Percentiles rank a stretch among this genome's conserved stretches.
Conservation (phyloP, 2,888 invertebrate genomes). For the Lumbricus terrestris region DNA sequence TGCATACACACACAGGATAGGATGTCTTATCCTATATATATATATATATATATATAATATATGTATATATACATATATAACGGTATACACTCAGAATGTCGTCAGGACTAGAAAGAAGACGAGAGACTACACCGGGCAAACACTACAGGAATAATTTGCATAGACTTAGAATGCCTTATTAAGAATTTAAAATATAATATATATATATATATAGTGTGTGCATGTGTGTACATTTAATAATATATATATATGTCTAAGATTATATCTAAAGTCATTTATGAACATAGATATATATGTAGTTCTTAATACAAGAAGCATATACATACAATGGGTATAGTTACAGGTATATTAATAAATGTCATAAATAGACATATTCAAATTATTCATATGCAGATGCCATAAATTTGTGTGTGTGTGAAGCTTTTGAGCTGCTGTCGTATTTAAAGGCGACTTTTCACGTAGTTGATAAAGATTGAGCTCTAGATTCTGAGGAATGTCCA, state of each 20-base stretch:
- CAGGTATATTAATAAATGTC: too few species aligned
- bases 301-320: too few species aligned
- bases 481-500: not conserved
- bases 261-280: too few species aligned
- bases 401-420: too few species aligned
- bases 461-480: not conserved
- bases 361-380: too few species aligned
- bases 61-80: too few species aligned
- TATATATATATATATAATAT: too few species aligned
- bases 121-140: not conserved
- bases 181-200: not conserved
- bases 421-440: not conserved
- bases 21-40: too few species aligned
- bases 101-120: not conserved
- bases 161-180: not conserved
- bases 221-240: not conserved
- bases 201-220: not conserved
- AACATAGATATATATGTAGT: too few species aligned
- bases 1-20: too few species aligned
- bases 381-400: too few species aligned
- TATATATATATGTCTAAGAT: not conserved
- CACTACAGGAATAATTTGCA: not conserved
- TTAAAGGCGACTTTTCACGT: not conserved
- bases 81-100: not conserved
- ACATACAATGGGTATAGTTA: too few species aligned